phyloP scores from a whole-genome alignment of 2,888 invertebrate species.

The Apoda limacodes region DNA sequence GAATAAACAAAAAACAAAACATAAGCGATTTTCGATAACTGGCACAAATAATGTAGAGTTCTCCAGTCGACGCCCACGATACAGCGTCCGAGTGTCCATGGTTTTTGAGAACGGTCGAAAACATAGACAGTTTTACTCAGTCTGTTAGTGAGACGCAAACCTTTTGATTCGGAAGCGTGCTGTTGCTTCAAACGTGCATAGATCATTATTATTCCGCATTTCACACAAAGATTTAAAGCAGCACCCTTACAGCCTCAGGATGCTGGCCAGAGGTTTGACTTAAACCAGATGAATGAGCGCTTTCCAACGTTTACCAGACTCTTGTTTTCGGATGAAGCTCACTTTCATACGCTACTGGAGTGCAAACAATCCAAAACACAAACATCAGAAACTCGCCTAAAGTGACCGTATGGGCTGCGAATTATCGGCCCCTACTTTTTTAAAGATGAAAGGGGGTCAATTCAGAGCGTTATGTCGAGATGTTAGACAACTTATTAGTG shows the following conservation, averaged over 20 bases:
- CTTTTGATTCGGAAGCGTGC: constrained; percentile 7
- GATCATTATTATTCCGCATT: constrained; percentile 7
- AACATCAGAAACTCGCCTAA: constrained; percentile 19
- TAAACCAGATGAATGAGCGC: constrained; percentile 6
- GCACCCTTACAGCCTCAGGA: too few species aligned
- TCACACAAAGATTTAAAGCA: too few species aligned
- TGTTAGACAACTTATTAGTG: constrained; percentile 14
- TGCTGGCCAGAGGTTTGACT: too few species aligned
- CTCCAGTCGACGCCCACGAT: too few species aligned
- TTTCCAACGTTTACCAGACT: constrained; percentile 10
- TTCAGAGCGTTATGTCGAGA: constrained; percentile 14
- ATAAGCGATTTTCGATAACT: too few species aligned
- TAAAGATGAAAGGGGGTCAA: constrained; percentile 17
- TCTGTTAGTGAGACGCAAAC: too few species aligned
- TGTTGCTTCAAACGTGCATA: constrained; percentile 8
- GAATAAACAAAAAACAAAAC: too few species aligned
- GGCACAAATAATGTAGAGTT: too few species aligned
- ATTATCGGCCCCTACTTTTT: constrained; percentile 23
- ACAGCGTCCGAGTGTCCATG: too few species aligned
- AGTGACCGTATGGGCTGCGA: constrained; percentile 19
- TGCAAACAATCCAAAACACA: constrained; percentile 15
- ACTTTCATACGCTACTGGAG: constrained; percentile 20
- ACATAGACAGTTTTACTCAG: too few species aligned
- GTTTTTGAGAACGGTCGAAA: too few species aligned
- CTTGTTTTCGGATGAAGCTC: constrained; percentile 16